Percentiles rank a stretch among this genome's conserved stretches.
These are phyloP conservation scores for Alloscopus bannaensis DNA, from an alignment of 2,888 invertebrate genomes.

Conservation along the genomic window DNA sequence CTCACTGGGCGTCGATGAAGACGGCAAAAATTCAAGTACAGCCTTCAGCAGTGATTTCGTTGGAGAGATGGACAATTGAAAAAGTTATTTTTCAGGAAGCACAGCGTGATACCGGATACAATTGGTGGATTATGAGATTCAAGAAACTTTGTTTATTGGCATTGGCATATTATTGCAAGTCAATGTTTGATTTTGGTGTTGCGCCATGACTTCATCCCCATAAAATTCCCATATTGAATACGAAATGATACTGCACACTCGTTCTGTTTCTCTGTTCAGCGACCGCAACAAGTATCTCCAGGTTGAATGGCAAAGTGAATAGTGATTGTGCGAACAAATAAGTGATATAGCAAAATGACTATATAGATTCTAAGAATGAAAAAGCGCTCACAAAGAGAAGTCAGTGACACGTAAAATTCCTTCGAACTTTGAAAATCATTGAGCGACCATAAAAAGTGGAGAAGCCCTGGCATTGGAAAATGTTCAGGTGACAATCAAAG, in stretches of 20 bases:
- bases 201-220: background rate
- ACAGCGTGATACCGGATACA: constrained; percentile 55
- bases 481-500: constrained; percentile 40
- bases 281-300: constrained; percentile 34
- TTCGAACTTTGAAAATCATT: constrained; percentile 42
- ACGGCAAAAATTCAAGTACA: background rate
- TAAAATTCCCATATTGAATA: too few species aligned
- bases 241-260: too few species aligned
- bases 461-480: background rate
- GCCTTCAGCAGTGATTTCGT: constrained; percentile 26
- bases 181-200: too few species aligned
- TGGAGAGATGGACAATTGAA: constrained; percentile 47
- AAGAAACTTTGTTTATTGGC: constrained; percentile 45
- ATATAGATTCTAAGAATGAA: too few species aligned
- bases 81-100: constrained; percentile 56
- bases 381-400: too few species aligned
- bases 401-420: constrained; percentile 43
- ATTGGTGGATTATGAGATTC: constrained; percentile 52
- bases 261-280: too few species aligned
- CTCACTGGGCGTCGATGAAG: background rate
- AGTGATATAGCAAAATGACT: too few species aligned
- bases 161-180: too few species aligned
- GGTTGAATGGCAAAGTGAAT: too few species aligned
- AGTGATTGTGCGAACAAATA: too few species aligned
- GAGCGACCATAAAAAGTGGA: constrained; percentile 21